Base-by-base conservation (phyloP, 2,888 invertebrate species). In the Cantharis lateralis region DNA sequence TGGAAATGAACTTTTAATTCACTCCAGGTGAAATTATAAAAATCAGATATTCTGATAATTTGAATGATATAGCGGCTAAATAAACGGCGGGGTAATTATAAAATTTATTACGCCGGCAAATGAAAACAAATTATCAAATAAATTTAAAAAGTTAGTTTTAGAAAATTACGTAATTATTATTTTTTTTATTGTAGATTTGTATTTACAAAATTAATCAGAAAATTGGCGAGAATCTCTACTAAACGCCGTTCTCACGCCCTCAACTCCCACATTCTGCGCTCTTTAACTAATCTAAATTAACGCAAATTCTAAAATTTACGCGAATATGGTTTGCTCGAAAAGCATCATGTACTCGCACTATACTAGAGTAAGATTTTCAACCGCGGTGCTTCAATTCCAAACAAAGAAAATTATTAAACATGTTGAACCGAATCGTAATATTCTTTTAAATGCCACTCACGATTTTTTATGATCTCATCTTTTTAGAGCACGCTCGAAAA, bases 191-290 rank as follows among this genome's bases (percentile, higher is more conserved):
- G 26, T 71, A 66, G 73, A 73, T 76, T 76, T 72, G 69, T 72
- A 77, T 77, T 77, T 74, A 71, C 68, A 70, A 77, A 74, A 71
- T 77, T 74, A 74, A 70, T 66, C 10, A 61, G 64, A 69, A 75
- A 78, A 75, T 78, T 75, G 78, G 70, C 78, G 82, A 81, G 82
- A 82, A 82, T 82, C 80, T 81, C 80, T 73, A 74, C 79, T 32
- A 70, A 76, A 76, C 75, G 66, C 28, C 63, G 76, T 83, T 83
- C 83, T 83, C 83, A 83, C 83, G 83, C 82, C 81, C 80, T 79
- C 79, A 71, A 77, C 81, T 72, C 81, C 81, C 80, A 81, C 81
- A 72, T 69, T 26, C 26, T 15, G 63, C 61, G 62, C 61, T 73
- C 69, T 73, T 81, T 82, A 81, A 81, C 78, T 80, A 78, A 79